Evolutionary conservation across 2,113 vertebrate genomes (phyloP), one percentile per base, ranked within the genome.

Genomic region (Chaetura pelagica): DNA sequence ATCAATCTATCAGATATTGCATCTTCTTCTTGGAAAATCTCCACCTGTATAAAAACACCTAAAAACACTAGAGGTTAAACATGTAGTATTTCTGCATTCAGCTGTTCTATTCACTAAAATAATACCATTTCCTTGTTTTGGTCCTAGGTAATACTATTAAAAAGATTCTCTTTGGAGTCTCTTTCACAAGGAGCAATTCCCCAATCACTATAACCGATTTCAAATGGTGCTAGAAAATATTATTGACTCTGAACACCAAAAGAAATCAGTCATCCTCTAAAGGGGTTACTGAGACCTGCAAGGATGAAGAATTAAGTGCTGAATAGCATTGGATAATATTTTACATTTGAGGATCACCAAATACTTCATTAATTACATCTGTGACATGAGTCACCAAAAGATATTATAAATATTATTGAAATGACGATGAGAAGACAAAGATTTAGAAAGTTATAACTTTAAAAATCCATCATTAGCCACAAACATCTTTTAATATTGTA

Each of bases 181-280:
- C 90, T 68, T 62, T 69, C 46, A 27, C 51, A 18, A 26, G 98
- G 75, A 93, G 98, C 94, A 96, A 95, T 98, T 98, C 99, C 99
- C 99, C 99, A 89, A 98, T 98, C 98, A 98, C 98, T 99, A 99
- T 99, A 99, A 99, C 99, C 99, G 99, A 99, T 99, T 99, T 99
- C 99, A 99, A 99, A 99, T 99, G 99, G 99, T 99, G 99, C 99
- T 99, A 99, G 99, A 99, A 98, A 98, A 98, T 98, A 93, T 78
- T 97, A 98, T 93, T 89, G 98, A 98, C 99, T 99, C 99, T 99
- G 99, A 98, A 98, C 99, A 99, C 99, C 99, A 99, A 97, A 98
- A 97, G 99, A 99, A 99, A 99, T 99, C 99, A 98, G 99, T 99
- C 98, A 99, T 99, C 99, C 98, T 99, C 98, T 98, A 98, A 98